Base-by-base conservation (phyloP, 1,140 invertebrate genomes). In the Globodera rostochiensis region DNA sequence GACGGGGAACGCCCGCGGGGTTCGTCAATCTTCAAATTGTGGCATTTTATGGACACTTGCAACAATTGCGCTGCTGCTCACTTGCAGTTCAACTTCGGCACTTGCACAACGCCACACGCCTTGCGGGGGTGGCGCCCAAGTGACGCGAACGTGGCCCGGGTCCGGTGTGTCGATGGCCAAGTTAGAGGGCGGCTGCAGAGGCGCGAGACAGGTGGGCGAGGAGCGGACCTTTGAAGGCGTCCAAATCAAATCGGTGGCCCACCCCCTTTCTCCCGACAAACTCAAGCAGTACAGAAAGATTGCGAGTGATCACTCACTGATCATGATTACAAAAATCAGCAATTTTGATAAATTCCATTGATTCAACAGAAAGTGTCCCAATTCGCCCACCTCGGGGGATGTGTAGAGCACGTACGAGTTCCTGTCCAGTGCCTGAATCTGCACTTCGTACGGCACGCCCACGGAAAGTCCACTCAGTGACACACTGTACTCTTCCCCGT, bases 351-450 rank as follows among this genome's bases (percentile, higher is more conserved):
- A 36, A 36, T 36, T 36, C 2, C 36, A 36, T 36, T 36, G 36
- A 36, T 36, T 36, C 36, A 36, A 36, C 36, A 36, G 36, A 36
- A 9, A 53, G 50, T 53, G 36, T 53, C 50, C 50, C 50, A 2
- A 53, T 53, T 53, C 50, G 50, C 50, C 88, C 60, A 85, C 84
- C 74, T 86, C 83, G 45, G 82, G 84, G 66, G 85, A 87, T 11
- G 84, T 87, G 77, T 84, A 89, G 49, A 89, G 87, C 25, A 90
- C 89, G 76, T 90, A 90, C 15, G 88, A 89, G 80, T 89, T 89
- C 19, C 88, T 73, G 77, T 89, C 88, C 19, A 89, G 73, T 46
- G 88, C 89, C 73, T 89, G 89, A 46, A 89, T 83, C 74, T 90
- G 86, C 19, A 89, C 82, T 69, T 84, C 80, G 79, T 90, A 90